phyloP scores from a whole-genome alignment of 2,113 vertebrate species.

The Epinephelus fuscoguttatus region DNA sequence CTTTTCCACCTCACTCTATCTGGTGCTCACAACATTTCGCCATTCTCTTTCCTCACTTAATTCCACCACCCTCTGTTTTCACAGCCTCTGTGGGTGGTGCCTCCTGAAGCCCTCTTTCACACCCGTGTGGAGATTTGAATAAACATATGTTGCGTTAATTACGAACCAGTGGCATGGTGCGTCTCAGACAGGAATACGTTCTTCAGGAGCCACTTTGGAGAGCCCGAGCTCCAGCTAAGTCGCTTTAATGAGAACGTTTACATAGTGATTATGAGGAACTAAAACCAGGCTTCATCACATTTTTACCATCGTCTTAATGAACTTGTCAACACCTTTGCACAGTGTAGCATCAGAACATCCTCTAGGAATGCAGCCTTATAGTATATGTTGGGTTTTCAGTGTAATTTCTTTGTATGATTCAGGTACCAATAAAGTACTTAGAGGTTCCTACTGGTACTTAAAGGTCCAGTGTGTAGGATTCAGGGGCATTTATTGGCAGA shows the following conservation, averaged over 20 bases:
- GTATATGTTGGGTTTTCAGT: not conserved
- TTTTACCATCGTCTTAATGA: conserved; percentile 22
- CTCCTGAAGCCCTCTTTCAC: conserved; percentile 80
- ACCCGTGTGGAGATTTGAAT: conserved; percentile 81
- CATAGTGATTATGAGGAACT: conserved; percentile 57
- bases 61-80: conserved; percentile 78
- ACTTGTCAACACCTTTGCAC: conserved; percentile 20
- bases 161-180: conserved; percentile 54
- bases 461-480: too few relatives aligned
- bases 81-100: conserved; percentile 81
- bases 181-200: conserved; percentile 68
- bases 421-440: not conserved
- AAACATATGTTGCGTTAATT: conserved; percentile 88
- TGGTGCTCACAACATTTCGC: conserved; percentile 51
- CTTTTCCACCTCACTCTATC: conserved; percentile 65
- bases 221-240: conserved; percentile 59
- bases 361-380: not conserved
- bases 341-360: not conserved
- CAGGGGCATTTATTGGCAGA: too few relatives aligned
- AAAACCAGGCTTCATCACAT: conserved; percentile 32
- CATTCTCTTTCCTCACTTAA: conserved; percentile 67
- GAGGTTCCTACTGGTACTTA: not conserved
- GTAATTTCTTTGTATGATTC: not conserved
- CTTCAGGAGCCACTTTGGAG: conserved; percentile 48
- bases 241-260: conserved; percentile 74